Base-by-base conservation (phyloP, 2,113 vertebrate species). In the Hippocampus mohnikei region DNA sequence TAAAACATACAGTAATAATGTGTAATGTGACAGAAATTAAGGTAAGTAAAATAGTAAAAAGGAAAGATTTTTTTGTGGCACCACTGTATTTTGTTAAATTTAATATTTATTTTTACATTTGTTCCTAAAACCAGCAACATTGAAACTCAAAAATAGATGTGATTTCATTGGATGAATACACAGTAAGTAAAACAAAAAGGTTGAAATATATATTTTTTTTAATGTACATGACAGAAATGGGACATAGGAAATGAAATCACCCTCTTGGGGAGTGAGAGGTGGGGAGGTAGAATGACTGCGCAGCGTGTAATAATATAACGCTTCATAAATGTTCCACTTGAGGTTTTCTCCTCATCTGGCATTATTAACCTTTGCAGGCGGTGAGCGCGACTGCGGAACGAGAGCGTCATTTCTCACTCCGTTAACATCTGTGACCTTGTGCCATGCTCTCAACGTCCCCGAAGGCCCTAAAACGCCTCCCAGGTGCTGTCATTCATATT, bases 321-420 rank as follows among this genome's bases (percentile, higher is more conserved):
- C 41, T 88, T 84, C 83, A 78, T 73, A 81, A 82, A 89, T 62
- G 85, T 87, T 88, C 82, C 88, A 88, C 85, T 84, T 83, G 77
- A 86, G 84, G 72, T 85, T 85, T 89, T 87, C 82, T 89, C 82
- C 87, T 90, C 86, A 89, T 84, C 79, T 82, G 66, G 69, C 81
- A 72, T 83, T 84, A 74, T 83, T 85, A 87, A 88, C 82, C 85
- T 84, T 72, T 78, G 42, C 68, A 76, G 73, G 82, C 76, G 74
- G 69, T 52, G 56, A 33, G 59, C 59, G 59, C 10, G 23, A 21
- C 3, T 29, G 23, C 74, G 77, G 76, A 83, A 66, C 25, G 0
- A 20, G 64, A 27, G 72, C 48, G 66, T 82, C 40, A 68, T 82
- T 82, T 83, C n/a, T 18, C 50, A 71, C 53, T 58, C 41, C 56